Evolutionary conservation across 2,888 invertebrate genomes (phyloP), one percentile per base, ranked within the genome.

Genomic region (Machimus rusticus): DNA sequence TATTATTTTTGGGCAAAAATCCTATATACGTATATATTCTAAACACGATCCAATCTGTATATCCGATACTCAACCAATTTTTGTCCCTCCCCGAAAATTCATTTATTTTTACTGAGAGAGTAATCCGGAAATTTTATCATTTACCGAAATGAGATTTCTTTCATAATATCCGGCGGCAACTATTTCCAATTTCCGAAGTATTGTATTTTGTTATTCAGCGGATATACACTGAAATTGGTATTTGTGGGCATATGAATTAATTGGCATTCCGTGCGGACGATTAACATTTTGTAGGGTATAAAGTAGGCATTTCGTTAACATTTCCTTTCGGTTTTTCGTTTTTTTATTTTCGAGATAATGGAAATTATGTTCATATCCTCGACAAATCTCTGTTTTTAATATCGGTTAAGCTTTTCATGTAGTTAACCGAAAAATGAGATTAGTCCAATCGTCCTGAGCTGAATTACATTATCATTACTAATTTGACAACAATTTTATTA

Each of bases 161-260:
- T 85, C n/a, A 46, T 74, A 85, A 85, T 85, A 85, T 85, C 85
- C 85, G 85, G 85, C 28, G 43, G 74, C 46, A 85, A 85, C 74
- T 85, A 85, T 74, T 85, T 85, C 74, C 85, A 85, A 85, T 85
- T 85, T 85, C 85, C 85, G 85, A 85, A 85, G 37, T 66, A 66
- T 66, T 84, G 57, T 66, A 84, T 66, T 51, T 84, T 66, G 82
- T 66, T 84, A 66, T 84, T 84, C 34, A 23, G 57, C 82, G 82
- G 82, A 84, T 66, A 84, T 84, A 66, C 28, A 66, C 66, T 66
- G 37, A 34, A 84, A 57, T 84, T 66, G 66, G 57, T 57, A 84
- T 66, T 37, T 66, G 82, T 66, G 82, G 82, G n/a, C 37, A 84
- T 84, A 37, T 34, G 39, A 57, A 66, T 84, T 79, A 79, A 51